Conservation (phyloP, 2,113 vertebrate genomes). For the Hemibagrus wyckioides region DNA sequence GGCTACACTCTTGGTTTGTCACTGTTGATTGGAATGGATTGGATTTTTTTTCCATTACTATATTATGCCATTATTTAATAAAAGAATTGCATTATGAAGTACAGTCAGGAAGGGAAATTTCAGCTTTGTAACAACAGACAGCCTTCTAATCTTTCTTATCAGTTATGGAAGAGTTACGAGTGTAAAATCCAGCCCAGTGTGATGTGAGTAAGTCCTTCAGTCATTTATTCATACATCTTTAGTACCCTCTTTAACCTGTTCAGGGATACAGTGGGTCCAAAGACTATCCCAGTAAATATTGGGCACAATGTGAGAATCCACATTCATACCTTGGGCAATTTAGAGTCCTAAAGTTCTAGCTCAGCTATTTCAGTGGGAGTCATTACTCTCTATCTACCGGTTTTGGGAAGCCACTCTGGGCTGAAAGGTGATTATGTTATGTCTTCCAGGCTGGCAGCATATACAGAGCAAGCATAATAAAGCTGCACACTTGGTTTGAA, state of each 20-base stretch:
- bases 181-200: not conserved
- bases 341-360: not conserved
- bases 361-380: not conserved
- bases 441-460: not conserved
- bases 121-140: not conserved
- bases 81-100: not conserved
- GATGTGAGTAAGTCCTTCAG: no score
- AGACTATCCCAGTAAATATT: not conserved
- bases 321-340: not conserved
- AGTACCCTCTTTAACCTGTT: not conserved
- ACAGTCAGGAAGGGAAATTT: not conserved
- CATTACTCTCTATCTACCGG: not conserved
- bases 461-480: not conserved
- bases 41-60: not conserved
- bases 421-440: not conserved
- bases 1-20: not conserved
- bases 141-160: constrained; percentile 6
- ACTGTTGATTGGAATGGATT: not conserved
- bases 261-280: not conserved
- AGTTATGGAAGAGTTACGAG: not conserved
- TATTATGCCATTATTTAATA: not conserved
- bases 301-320: not conserved
- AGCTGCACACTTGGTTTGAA: not conserved
- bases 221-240: no score
- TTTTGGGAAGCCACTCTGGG: not conserved